Base-by-base conservation (phyloP, 2,113 vertebrate species). In the Scortum barcoo region DNA sequence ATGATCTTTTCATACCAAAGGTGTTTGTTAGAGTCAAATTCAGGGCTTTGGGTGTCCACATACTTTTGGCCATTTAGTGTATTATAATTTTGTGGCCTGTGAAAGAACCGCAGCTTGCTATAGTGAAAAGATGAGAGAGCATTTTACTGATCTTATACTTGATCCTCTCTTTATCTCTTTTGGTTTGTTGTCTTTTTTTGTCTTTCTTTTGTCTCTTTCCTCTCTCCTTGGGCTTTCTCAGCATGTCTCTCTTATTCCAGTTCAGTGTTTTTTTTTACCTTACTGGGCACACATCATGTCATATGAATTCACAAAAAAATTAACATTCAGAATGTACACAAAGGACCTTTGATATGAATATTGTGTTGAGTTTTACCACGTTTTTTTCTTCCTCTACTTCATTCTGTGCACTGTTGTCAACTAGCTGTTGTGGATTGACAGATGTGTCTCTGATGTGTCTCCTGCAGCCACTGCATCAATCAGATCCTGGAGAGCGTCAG, bases 401-500 rank as follows among this genome's bases (percentile, higher is more conserved):
- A 46, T 42, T 65, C 38, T 73, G 3, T 17, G 44, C 40, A 54
- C 5, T 1, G 12, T 71, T 84, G 58, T 68, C 50, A 19, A 60
- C 13, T 26, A 24, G 61, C 48, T 57, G 50, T 16, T 71, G 54
- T 40, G 38, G 24, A 22, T 14, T 84, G 78, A 90, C 70, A 40
- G 61, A 75, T 48, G 68, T 79, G 71, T 76, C 75, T 80, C 65
- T 17, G 51, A 54, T 90, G 46, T 83, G 62, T 84, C 38, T 78
- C 51, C 83, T 94, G 7, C 95, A 99, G 98, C 94, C 98, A 99
- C 94, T 99, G 98, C 95, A 99, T 99, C 96, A 98, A 98, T 95
- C 98, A 99, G 96, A 99, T 99, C 95, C 95, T 99, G 95, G 98
- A 99, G 95, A 99, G 98, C 76, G 97, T 99, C 93, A 97, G 97